Evolutionary conservation across 2,888 invertebrate species (phyloP), one percentile per base, ranked within the genome.

Genomic region (Stramonita haemastoma): DNA sequence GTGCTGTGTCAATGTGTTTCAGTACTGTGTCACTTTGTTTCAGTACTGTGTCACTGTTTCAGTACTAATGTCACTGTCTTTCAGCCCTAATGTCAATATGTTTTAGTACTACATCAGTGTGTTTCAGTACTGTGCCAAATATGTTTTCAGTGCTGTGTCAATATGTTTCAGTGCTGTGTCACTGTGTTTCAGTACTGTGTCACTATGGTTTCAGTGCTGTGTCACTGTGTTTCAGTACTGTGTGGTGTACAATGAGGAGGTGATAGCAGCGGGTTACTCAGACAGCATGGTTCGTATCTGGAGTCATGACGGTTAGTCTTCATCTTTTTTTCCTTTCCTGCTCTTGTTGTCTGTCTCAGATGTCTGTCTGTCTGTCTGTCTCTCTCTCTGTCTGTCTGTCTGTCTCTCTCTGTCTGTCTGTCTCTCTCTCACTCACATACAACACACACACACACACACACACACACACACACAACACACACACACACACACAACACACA

Each of bases 261-360:
- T 94, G 86, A 94, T 95, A 88, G 95, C 94, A 11, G 94, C 95
- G 79, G 95, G 95, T 1, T 93, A 94, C 19, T 93, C 94, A 1
- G 95, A 95, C 90, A 95, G 95, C 89, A 93, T 94, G 17, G 93
- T 95, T n/a, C 92, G 93, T 84, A 86, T 95, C 13, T 95, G 95
- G 95, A 92, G 89, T 85, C 91, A 92, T 87, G 84, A 90, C 91
- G 94, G 94, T 95, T 90, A 90, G 91, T 89, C 46, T 46, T 46
- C 46, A 46, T 46, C 5, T 4, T 70, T 6, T 70, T 11, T 4
- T n/a, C 5, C 26, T 70, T 6, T 70, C n/a, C 2, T n/a, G 11
- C 2, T 60, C 13, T 70, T n/a, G 11, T 22, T 70, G 70, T 70
- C n/a, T 70, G 70, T 70, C n/a, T 70, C 70, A 2, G 8, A 46